Conservation (phyloP, 2,113 vertebrate species). For the Albula glossodonta region DNA sequence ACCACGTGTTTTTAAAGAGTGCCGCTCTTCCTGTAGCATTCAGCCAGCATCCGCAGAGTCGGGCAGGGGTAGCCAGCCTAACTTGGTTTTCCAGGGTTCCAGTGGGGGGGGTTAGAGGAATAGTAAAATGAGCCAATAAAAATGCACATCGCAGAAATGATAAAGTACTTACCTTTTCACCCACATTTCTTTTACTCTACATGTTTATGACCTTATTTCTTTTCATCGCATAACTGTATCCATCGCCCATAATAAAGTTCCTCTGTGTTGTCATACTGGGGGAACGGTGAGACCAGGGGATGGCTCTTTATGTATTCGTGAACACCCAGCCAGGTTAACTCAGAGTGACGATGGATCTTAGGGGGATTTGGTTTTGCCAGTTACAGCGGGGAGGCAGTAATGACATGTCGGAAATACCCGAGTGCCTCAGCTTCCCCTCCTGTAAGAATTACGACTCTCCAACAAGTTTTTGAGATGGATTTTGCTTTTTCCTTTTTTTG, state of each 20-base stretch:
- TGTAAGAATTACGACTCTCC: not conserved
- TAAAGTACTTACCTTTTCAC: slow-evolving; percentile 25
- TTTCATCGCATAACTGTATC: slow-evolving; percentile 15
- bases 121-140: slow-evolving; percentile 10
- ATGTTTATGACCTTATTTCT: slow-evolving; percentile 20
- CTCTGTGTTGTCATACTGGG: not conserved
- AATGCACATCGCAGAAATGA: slow-evolving; percentile 10
- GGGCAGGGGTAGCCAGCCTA: not conserved
- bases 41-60: slow-evolving; percentile 23
- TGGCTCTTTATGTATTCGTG: not conserved
- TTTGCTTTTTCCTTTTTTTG: not conserved
- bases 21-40: not conserved
- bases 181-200: not conserved
- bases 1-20: not conserved
- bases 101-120: not conserved
- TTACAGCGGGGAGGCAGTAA: slow-evolving; percentile 48
- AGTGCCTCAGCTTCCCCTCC: not conserved
- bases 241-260: not conserved
- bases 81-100: not conserved
- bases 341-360: not conserved
- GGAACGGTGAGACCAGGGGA: not conserved
- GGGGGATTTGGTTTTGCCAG: slow-evolving; percentile 13
- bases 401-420: slow-evolving; percentile 32
- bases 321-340: not conserved
- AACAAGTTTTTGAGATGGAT: not conserved